Conservation (phyloP, 2,888 invertebrate genomes). For the Mimas tiliae region DNA sequence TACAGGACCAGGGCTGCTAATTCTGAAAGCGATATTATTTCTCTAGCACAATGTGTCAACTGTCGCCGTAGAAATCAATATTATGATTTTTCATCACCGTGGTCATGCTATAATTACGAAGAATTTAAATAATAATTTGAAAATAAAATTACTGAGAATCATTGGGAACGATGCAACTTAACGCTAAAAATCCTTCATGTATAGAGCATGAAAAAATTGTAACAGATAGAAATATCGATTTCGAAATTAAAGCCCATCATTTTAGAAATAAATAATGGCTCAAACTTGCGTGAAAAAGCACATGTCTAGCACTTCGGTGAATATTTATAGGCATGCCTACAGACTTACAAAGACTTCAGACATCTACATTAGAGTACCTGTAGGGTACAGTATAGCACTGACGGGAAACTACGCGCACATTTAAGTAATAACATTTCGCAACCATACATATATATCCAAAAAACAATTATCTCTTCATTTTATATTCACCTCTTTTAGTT, state of each 20-base stretch:
- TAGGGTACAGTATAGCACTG: too few species aligned
- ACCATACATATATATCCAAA: too few species aligned
- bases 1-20: constrained; percentile 39
- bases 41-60: background rate
- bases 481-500: too few species aligned
- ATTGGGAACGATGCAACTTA: background rate
- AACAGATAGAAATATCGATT: background rate
- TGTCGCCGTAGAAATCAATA: background rate
- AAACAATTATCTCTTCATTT: too few species aligned
- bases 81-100: background rate
- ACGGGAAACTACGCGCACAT: too few species aligned
- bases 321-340: constrained; percentile 38
- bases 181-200: background rate
- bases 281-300: background rate
- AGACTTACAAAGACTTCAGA: constrained; percentile 46
- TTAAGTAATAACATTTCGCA: too few species aligned
- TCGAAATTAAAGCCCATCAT: constrained; percentile 14
- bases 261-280: constrained; percentile 21
- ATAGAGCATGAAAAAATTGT: background rate
- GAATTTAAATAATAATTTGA: background rate
- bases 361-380: too few species aligned
- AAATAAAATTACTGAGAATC: constrained; percentile 11
- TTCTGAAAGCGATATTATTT: constrained; percentile 35
- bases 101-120: background rate
- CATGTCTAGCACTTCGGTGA: constrained; percentile 1